phyloP scores from a whole-genome alignment of 1,140 invertebrate genomes.

The Lordiphosa mommai region DNA sequence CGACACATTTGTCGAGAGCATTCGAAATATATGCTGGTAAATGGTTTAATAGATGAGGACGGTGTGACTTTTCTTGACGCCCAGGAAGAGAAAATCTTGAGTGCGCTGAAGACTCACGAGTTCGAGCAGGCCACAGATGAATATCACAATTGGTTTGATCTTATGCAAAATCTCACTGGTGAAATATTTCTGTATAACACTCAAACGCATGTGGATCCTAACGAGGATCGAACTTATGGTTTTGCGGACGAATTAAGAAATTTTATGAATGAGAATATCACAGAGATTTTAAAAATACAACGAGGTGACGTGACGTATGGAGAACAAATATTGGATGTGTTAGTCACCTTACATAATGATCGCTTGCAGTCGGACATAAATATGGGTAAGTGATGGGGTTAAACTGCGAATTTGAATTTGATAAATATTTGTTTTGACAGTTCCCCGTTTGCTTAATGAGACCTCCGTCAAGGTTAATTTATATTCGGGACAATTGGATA shows the following conservation, averaged over 20 bases:
- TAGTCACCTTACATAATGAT: slow-evolving; percentile 83
- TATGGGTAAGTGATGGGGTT: slow-evolving; percentile 80
- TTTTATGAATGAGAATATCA: slow-evolving; percentile 88
- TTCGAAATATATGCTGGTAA: slow-evolving; percentile 83
- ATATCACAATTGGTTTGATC: slow-evolving; percentile 5
- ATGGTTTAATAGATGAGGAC: slow-evolving; percentile 83
- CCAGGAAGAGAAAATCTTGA: slow-evolving; percentile 81
- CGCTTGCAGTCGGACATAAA: slow-evolving; percentile 92
- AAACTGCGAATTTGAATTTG: neutral
- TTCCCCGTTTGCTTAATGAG: slow-evolving; percentile 85
- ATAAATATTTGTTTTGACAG: slow-evolving; percentile 80
- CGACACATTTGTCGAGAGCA: slow-evolving; percentile 89
- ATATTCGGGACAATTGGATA: slow-evolving; percentile 82
- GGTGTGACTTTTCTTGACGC: slow-evolving; percentile 76
- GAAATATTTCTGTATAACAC: slow-evolving; percentile 46
- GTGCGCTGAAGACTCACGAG: slow-evolving; percentile 78
- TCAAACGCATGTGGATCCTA: slow-evolving; percentile 33
- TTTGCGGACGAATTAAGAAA: slow-evolving; percentile 74
- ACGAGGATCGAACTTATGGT: slow-evolving; percentile 46
- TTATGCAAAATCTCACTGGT: slow-evolving; percentile 31
- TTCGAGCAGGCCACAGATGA: slow-evolving; percentile 28
- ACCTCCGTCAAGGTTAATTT: slow-evolving; percentile 80
- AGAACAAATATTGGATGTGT: slow-evolving; percentile 86
- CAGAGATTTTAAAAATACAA: slow-evolving; percentile 83
- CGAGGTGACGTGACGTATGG: slow-evolving; percentile 66